Evolutionary conservation across 1,140 invertebrate genomes (phyloP).

Genomic region (Euwallacea similis): DNA sequence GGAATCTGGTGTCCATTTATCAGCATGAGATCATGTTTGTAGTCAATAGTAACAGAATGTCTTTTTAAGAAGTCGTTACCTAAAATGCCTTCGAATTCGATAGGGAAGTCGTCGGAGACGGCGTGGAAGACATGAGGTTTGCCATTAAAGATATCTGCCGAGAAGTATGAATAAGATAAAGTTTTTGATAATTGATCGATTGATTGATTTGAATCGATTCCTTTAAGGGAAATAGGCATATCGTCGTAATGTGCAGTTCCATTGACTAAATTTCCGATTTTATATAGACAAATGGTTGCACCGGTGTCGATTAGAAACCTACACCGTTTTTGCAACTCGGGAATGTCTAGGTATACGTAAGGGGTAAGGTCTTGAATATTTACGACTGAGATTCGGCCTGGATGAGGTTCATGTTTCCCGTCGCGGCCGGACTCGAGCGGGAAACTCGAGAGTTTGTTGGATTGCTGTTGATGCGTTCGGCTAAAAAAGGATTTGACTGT

Average conservation of each 20-base stretch:
- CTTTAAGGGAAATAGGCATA: conserved; percentile 1
- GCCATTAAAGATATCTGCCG: not conserved
- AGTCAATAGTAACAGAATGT: not conserved
- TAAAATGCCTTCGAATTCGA: conserved; percentile 9
- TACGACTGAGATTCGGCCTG: not conserved
- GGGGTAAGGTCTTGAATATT: not conserved
- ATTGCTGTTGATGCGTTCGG: not conserved
- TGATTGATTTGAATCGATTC: conserved; percentile 7
- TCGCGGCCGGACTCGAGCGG: too few species aligned
- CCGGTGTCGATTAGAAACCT: not conserved
- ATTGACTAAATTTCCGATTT: conserved; percentile 1
- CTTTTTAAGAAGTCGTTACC: conserved; percentile 10
- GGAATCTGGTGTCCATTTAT: not conserved
- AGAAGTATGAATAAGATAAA: conserved; percentile 9
- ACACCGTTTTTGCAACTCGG: not conserved
- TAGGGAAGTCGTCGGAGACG: conserved; percentile 11
- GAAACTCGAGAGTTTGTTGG: too few species aligned
- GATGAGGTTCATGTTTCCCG: too few species aligned
- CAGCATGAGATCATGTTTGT: not conserved
- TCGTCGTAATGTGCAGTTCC: not conserved
- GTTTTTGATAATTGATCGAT: not conserved
- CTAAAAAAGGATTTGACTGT: conserved; percentile 12
- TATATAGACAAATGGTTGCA: not conserved
- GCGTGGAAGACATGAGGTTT: conserved; percentile 7
- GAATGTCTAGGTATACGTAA: not conserved